Evolutionary conservation across 2,888 invertebrate genomes (phyloP).

Genomic region (Gymnosoma rotundatum): DNA sequence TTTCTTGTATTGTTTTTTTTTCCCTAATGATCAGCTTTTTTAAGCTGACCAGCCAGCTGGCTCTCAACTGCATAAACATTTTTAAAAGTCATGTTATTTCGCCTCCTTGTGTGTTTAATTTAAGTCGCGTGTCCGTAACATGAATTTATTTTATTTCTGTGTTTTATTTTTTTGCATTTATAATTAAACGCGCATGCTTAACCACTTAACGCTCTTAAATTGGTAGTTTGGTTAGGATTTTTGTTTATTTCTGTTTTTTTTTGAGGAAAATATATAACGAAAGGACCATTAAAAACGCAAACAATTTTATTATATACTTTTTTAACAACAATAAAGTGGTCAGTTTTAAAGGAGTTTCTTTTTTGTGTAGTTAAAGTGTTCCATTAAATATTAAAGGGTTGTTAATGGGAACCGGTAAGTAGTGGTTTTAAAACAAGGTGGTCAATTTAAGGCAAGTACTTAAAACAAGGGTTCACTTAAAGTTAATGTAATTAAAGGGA

Average conservation of each 20-base stretch:
- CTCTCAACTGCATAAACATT: constrained; percentile 26
- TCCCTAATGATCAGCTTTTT: background rate
- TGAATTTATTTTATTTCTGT: background rate
- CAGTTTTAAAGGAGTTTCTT: constrained; percentile 21
- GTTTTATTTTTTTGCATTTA: constrained; percentile 46
- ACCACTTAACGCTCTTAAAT: constrained; percentile 67
- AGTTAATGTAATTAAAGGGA: background rate
- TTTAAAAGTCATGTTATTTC: constrained; percentile 28
- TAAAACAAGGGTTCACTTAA: background rate
- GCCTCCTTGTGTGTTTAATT: background rate
- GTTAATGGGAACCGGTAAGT: background rate
- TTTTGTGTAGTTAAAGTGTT: background rate
- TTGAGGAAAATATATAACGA: constrained; percentile 1
- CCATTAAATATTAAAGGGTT: constrained; percentile 12
- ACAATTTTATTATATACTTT: background rate
- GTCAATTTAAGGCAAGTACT: constrained; percentile 15
- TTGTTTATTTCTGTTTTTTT: background rate
- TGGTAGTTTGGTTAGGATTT: constrained; percentile 37
- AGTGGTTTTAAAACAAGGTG: constrained; percentile 5
- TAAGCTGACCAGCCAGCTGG: background rate
- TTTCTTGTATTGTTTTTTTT: background rate
- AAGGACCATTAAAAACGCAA: constrained; percentile 17
- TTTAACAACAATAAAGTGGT: constrained; percentile 26
- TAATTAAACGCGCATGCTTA: constrained; percentile 66
- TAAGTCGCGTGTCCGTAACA: constrained; percentile 51